phyloP scores from a whole-genome alignment of 2,888 invertebrate genomes.

The Agonopterix subpropinquella region DNA sequence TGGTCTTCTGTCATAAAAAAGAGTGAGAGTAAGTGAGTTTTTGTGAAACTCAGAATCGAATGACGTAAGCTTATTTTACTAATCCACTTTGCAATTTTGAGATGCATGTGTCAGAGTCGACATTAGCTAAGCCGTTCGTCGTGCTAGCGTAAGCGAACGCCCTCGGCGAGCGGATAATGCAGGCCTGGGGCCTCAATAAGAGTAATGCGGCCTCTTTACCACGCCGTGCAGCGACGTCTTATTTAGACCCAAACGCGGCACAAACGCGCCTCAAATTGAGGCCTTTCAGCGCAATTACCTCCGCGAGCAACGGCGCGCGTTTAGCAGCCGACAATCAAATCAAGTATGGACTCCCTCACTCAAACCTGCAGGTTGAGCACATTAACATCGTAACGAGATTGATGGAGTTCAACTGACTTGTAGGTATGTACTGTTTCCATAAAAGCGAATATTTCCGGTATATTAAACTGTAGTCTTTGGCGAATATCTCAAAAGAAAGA shows the following conservation, averaged over 20 bases:
- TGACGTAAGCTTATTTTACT: not conserved
- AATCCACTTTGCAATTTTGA: conserved; percentile 9
- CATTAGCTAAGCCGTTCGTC: conserved; percentile 20
- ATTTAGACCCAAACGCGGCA: conserved; percentile 63
- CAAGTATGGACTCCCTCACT: conserved; percentile 39
- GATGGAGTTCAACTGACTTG: conserved; percentile 1
- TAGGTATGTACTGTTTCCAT: conserved; percentile 3
- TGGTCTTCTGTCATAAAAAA: too few species aligned
- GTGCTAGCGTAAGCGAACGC: conserved; percentile 40
- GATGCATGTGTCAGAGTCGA: conserved; percentile 14
- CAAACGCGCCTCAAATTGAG: conserved; percentile 63
- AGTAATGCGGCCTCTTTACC: conserved; percentile 68
- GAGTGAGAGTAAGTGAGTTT: not conserved
- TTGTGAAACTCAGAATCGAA: not conserved
- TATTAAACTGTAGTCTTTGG: too few species aligned
- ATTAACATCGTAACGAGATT: conserved; percentile 8
- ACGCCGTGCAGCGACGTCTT: conserved; percentile 65
- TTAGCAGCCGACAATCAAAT: conserved; percentile 58
- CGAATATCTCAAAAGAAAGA: not conserved
- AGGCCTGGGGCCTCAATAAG: conserved; percentile 60
- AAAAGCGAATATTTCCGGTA: too few species aligned
- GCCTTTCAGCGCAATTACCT: conserved; percentile 68
- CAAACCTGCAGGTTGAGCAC: conserved; percentile 6
- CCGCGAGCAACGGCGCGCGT: conserved; percentile 40
- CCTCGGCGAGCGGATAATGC: conserved; percentile 57